Base-by-base conservation (phyloP, 2,888 invertebrate species). In the Andrena bicolor region DNA sequence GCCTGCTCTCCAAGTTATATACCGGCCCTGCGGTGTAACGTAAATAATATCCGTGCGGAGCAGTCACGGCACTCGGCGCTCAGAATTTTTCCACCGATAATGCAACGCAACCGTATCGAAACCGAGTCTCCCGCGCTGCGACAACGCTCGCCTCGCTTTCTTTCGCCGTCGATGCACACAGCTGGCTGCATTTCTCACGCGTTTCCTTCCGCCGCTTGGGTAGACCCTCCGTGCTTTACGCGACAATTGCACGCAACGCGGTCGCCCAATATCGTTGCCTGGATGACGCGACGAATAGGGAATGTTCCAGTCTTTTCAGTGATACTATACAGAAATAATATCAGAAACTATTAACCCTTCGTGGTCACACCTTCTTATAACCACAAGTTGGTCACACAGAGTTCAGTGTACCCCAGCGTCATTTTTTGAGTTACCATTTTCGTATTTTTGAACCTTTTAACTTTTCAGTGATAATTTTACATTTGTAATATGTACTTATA, bases 41-140 rank as follows among this genome's bases (percentile, higher is more conserved):
- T 74, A 79, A 79, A 79, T 79, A 79, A 63, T 58, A n/a, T 41
- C 26, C 32, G 30, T 8, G n/a, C 6, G 26, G 35, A 23, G 26
- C 13, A 35, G 73, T 49, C 41, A 73, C 73, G 66, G 41, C 26
- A 63, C 41, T 23, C 30, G 8, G 8, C 30, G n/a, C n/a, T 10
- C 28, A 6, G 56, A 32, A 63, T 56, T 64, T 64, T 61, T 63
- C 35, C 6, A 13, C 23, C 41, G 70, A 48, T 60, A 60, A 48
- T 48, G 58, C 30, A 70, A n/a, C 68, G 56, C 56, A 23, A 58
- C 69, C 69, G 41, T 26, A 41, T 69, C 16, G 69, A 10, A 53
- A 41, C 64, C 6, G 23, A 56, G 16, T 28, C 35, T 28, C 35
- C 13, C 64, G 35, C 51, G n/a, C 7, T 10, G 49, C 65, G n/a